Conservation (phyloP, 2,113 vertebrate genomes). For the Cavia porcellus region DNA sequence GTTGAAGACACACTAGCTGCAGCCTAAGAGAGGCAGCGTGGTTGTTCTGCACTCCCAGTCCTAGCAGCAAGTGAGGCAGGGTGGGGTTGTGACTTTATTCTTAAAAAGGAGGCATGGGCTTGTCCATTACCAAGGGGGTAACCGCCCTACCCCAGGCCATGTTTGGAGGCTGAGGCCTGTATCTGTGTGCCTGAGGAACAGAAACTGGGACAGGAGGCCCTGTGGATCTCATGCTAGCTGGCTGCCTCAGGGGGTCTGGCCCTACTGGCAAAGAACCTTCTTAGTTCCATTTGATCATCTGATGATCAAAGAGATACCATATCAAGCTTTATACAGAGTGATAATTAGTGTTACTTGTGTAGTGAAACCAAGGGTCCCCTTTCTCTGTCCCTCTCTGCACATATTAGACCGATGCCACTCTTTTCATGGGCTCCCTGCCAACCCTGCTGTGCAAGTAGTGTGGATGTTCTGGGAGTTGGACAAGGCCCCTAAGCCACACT, state of each 20-base stretch:
- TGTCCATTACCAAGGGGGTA: not conserved
- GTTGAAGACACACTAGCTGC: not conserved
- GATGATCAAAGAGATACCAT: fast-evolving
- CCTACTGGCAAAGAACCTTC: not conserved
- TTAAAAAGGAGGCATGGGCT: fast-evolving
- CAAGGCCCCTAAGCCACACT: not conserved
- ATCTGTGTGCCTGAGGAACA: not conserved
- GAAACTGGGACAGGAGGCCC: not conserved
- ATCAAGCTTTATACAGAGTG: not conserved
- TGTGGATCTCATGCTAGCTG: not conserved
- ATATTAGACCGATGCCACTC: not conserved
- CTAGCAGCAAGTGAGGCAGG: not conserved
- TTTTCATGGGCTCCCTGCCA: not conserved
- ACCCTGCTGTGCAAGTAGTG: not conserved
- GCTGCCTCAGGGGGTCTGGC: not conserved
- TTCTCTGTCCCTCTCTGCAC: not conserved
- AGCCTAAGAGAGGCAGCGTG: not conserved
- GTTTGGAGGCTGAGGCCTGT: not conserved
- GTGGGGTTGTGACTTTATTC: not conserved
- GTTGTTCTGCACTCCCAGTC: not conserved
- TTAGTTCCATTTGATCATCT: no score
- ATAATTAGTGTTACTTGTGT: not conserved
- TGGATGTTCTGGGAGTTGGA: not conserved
- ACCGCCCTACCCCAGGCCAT: no score
- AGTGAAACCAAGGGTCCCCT: not conserved